Conservation (phyloP, 2,113 vertebrate species). For the Centrocercus urophasianus region DNA sequence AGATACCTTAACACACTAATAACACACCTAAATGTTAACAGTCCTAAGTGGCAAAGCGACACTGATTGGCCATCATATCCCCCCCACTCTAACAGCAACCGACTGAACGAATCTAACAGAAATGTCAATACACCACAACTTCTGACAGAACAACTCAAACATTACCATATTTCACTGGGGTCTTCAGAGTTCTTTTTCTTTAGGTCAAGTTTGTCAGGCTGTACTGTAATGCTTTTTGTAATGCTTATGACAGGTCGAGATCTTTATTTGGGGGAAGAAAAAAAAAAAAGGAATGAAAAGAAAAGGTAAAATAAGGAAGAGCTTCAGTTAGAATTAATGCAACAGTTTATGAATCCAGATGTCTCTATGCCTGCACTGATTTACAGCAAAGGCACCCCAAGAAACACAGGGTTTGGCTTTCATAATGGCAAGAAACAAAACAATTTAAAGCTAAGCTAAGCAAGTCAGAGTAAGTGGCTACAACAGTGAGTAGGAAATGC, state of each 20-base stretch:
- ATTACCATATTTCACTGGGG: conserved; percentile 86
- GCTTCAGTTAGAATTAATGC: not conserved
- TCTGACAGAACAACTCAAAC: not conserved
- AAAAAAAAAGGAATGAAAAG: not conserved
- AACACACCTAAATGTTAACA: not conserved
- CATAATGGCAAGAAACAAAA: not conserved
- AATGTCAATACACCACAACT: not conserved
- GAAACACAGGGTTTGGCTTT: not conserved
- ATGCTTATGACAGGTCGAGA: conserved; percentile 90
- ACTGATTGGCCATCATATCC: not conserved
- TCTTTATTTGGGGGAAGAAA: conserved; percentile 68
- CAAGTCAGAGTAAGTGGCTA: not conserved
- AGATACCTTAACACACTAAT: not conserved
- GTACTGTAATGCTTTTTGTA: conserved; percentile 82
- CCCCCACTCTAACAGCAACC: not conserved
- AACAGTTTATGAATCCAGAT: not conserved
- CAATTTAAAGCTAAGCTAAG: not conserved
- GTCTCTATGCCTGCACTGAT: not conserved
- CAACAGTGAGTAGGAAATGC: not conserved
- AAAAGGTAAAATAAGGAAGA: not conserved
- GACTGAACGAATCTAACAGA: not conserved
- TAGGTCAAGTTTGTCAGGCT: conserved; percentile 83
- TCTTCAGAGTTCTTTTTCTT: conserved; percentile 79
- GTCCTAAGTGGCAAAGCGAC: not conserved
- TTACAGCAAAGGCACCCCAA: not conserved